Conservation (phyloP, 2,888 invertebrate species). For the Mechanitis mazaeus region DNA sequence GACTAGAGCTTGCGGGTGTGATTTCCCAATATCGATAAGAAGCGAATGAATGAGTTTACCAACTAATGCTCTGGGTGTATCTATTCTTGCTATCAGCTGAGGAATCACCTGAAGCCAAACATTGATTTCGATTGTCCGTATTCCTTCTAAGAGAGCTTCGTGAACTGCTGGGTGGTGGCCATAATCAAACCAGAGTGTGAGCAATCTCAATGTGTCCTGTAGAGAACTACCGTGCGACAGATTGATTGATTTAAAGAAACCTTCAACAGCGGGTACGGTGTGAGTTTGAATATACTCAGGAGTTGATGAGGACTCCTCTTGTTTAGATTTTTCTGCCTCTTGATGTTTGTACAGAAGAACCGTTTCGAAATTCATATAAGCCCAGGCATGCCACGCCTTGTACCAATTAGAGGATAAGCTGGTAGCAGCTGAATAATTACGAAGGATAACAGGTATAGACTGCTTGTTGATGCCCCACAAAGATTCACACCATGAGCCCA, state of each 20-base stretch:
- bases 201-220: slow-evolving; percentile 95
- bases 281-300: slow-evolving; percentile 82
- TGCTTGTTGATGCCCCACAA: slow-evolving; percentile 86
- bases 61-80: slow-evolving; percentile 92
- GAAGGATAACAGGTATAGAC: slow-evolving; percentile 85
- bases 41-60: slow-evolving; percentile 94
- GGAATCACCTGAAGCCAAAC: slow-evolving; percentile 99
- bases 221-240: slow-evolving; percentile 94
- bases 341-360: slow-evolving; percentile 80
- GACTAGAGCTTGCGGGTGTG: slow-evolving; percentile 97
- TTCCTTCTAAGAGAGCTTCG: slow-evolving; percentile 94
- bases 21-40: slow-evolving; percentile 96
- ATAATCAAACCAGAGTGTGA: slow-evolving; percentile 99
- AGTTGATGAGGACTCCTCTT: slow-evolving; percentile 43
- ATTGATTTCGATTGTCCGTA: slow-evolving; percentile 95
- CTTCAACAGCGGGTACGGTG: slow-evolving; percentile 95
- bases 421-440: slow-evolving; percentile 89
- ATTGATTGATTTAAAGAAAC: slow-evolving; percentile 96
- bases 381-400: slow-evolving; percentile 99
- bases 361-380: slow-evolving; percentile 98
- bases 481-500: slow-evolving; percentile 97
- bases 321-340: slow-evolving; percentile 43
- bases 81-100: slow-evolving; percentile 98
- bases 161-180: slow-evolving; percentile 96
- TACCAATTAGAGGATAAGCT: slow-evolving; percentile 93